Conservation (phyloP, 1,140 invertebrate genomes). For the Lordiphosa mommai region DNA sequence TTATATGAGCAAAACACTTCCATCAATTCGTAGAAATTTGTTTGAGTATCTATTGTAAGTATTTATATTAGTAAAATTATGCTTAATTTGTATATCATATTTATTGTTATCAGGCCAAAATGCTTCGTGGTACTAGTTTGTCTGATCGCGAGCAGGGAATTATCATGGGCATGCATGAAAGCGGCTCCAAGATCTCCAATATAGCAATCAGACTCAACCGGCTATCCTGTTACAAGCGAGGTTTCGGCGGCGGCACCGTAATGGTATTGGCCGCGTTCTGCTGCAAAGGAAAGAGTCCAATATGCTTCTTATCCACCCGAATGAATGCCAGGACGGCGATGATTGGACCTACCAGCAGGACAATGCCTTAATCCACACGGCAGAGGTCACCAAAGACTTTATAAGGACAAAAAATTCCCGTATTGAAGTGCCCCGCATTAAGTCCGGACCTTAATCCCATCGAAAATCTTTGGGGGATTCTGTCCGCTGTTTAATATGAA, state of each 20-base stretch:
- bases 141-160: not conserved
- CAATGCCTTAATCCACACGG: too few relatives aligned
- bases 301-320: not conserved
- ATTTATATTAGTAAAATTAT: not conserved
- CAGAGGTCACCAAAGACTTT: not conserved
- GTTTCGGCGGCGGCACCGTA: conserved; percentile 3
- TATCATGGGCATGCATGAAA: conserved; percentile 3
- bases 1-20: not conserved
- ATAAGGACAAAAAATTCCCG: not conserved
- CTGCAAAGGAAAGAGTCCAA: not conserved
- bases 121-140: conserved; percentile 1
- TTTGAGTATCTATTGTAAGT: not conserved
- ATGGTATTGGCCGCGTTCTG: conserved; percentile 1
- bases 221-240: conserved; percentile 6
- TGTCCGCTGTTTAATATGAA: too few relatives aligned
- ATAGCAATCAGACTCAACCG: conserved; percentile 6
- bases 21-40: not conserved
- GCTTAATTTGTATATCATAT: not conserved
- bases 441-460: not conserved
- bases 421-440: not conserved
- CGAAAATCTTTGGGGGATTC: not conserved
- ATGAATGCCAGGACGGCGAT: not conserved
- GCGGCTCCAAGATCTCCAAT: conserved; percentile 5
- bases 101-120: not conserved
- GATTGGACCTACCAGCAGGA: too few relatives aligned